These are phyloP conservation scores for Drosophila orena DNA, from an alignment of 1,140 invertebrate species.

Conservation along the genomic window DNA sequence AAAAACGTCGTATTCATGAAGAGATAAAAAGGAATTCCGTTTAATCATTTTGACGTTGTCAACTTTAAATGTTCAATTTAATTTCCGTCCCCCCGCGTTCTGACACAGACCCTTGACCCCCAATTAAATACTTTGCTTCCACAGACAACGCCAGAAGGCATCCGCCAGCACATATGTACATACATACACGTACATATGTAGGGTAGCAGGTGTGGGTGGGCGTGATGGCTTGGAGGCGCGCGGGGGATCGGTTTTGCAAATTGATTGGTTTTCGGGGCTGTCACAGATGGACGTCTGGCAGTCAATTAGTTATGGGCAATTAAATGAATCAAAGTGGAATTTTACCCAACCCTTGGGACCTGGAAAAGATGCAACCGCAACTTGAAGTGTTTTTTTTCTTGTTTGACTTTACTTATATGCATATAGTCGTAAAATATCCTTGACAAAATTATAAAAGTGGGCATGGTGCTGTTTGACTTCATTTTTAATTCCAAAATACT, in stretches of 20 bases:
- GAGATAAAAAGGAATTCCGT: too few species aligned
- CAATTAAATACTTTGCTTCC: slow-evolving; percentile 23
- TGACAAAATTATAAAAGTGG: not conserved
- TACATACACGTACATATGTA: not conserved
- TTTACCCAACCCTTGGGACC: not conserved
- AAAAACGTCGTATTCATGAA: too few species aligned
- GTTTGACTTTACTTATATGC: too few species aligned
- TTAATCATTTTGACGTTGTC: not conserved
- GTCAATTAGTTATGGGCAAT: slow-evolving; percentile 55
- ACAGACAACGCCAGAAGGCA: slow-evolving; percentile 31
- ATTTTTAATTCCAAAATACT: slow-evolving; percentile 29
- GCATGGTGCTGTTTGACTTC: slow-evolving; percentile 23
- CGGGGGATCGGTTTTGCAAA: slow-evolving; percentile 39
- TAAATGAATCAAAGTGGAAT: slow-evolving; percentile 32
- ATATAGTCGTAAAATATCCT: not conserved
- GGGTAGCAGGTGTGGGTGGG: too few species aligned
- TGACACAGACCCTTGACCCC: slow-evolving; percentile 9
- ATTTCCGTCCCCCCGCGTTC: slow-evolving; percentile 15
- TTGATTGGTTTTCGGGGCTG: slow-evolving; percentile 55
- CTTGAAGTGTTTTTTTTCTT: too few species aligned
- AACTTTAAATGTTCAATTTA: slow-evolving; percentile 1
- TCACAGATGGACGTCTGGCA: slow-evolving; percentile 47
- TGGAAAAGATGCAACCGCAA: too few species aligned
- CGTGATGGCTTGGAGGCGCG: not conserved
- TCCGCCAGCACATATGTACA: not conserved